Base-by-base conservation (phyloP, 2,797 vertebrate genomes). In the Sphaeramia orbicularis region DNA sequence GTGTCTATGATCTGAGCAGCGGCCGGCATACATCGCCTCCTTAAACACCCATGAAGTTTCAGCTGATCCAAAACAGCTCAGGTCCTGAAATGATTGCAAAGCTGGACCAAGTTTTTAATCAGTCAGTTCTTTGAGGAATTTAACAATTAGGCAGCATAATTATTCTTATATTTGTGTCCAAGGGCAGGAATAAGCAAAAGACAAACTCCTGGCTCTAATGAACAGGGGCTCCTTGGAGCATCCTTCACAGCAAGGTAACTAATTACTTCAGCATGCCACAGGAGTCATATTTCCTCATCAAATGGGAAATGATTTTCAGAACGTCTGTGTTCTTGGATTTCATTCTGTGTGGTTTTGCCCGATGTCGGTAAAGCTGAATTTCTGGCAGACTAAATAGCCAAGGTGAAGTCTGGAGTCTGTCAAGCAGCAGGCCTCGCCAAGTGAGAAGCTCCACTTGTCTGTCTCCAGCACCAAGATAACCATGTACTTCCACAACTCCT, bases 221-320 rank as follows among this genome's bases (percentile, higher is more conserved):
- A 91, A 87, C 45, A 4, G 70, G 61, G 65, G 76, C 81, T 84
- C 83, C 66, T 60, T 13, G 71, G 76, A 85, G 86, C 89, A 89
- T 93, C 87, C 82, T 87, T 89, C 71, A 86, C 80, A 79, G 87
- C 68, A 86, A 87, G 75, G 75, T 84, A 85, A 83, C 86, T 92
- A 93, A 94, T 93, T 93, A 92, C 85, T 94, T 91, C 92, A 92
- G 76, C 76, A 92, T 93, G 92, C 85, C 80, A 72, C 19, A 19
- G 73, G 82, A 79, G 75, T 94, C 84, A 81, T 81, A 87, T 93
- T 92, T 93, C 92, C 82, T 94, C 91, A 93, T 94, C 86, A 91
- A 88, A 91, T 82, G 86, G 83, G 86, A 93, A 93, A 93, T 91
- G 71, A 87, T 92, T 93, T 93, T 90, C 67, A 82, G 82, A 83